A percentile compares a stretch with the other conserved stretches of the same genome.
These are phyloP conservation scores for Colinus virginianus DNA, from an alignment of 2,113 vertebrate genomes.

Conservation along the genomic window DNA sequence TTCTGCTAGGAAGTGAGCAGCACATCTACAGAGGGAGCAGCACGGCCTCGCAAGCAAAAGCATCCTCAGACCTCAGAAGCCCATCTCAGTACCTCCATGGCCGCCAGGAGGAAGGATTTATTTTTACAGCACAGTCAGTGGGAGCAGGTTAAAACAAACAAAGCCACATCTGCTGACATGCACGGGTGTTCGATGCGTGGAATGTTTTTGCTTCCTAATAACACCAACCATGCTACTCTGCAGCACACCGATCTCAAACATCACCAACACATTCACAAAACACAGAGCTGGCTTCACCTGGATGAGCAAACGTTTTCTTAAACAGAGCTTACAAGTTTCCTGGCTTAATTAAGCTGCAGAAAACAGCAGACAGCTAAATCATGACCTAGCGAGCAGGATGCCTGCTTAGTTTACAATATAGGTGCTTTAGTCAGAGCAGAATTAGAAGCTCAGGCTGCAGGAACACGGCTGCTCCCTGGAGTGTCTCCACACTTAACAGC, in stretches of 20 bases:
- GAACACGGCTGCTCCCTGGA: background rate
- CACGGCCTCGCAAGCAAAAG: background rate
- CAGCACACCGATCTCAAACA: background rate
- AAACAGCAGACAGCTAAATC: background rate
- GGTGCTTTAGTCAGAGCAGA: background rate
- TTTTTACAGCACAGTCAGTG: background rate
- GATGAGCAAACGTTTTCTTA: background rate
- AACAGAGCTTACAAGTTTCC: background rate
- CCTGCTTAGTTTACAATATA: background rate
- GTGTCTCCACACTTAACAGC: background rate
- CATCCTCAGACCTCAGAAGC: background rate
- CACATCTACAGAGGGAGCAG: background rate
- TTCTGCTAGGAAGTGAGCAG: background rate
- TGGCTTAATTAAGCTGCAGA: background rate
- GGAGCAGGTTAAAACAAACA: background rate
- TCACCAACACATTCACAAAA: background rate
- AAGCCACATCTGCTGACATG: background rate
- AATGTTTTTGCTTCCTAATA: background rate
- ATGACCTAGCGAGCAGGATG: background rate
- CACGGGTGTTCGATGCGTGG: accelerated
- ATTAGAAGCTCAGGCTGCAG: background rate
- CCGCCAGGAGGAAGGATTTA: background rate
- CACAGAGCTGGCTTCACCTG: background rate
- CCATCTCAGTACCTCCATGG: background rate
- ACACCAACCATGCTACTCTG: background rate